Base-by-base conservation (phyloP, 2,113 vertebrate genomes). In the Chloroceryle aenea region DNA sequence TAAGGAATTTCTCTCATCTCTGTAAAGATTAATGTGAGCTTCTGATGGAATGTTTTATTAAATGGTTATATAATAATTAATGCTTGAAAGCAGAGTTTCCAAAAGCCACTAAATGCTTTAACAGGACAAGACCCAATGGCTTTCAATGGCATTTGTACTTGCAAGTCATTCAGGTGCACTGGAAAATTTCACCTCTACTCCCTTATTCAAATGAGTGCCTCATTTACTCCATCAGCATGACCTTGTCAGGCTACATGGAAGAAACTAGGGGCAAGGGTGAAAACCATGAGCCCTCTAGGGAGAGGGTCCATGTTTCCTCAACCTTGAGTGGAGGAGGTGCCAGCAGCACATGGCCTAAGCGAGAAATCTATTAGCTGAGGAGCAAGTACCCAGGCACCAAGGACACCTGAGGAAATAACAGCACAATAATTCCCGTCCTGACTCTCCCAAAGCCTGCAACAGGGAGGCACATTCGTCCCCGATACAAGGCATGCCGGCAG, bases 141-240 rank as follows among this genome's bases (percentile, higher is more conserved):
- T 95, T 96, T 81, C 78, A 95, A 45, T 55, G 48, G 40, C 74
- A 64, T 91, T 90, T 93, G 32, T 53, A 50, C 67, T 78, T 61
- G n/a, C 29, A n/a, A 85, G 86, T 85, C 86, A 85, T 55, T 61
- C 80, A 92, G 91, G 73, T 96, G 69, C 90, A 85, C 9, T 16
- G 50, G 40, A 93, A 95, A 96, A 83, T 45, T 73, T 85, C 91
- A 85, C 92, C 92, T 91, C 62, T 91, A 82, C 63, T 83, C 68
- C 59, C 61, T 85, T 93, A 94, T 94, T 95, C 69, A 95, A 96
- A 96, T 93, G 76, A 89, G 45, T 38, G 48, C 86, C 83, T 93
- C 80, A 79, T 94, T 87, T 94, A 91, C 61, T 85, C 56, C 69
- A 55, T 40, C 74, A 81, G 61, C 38, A 4, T 48, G 76, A 93